Base-by-base conservation (phyloP, 1,140 invertebrate species). In the Philaenus spumarius region DNA sequence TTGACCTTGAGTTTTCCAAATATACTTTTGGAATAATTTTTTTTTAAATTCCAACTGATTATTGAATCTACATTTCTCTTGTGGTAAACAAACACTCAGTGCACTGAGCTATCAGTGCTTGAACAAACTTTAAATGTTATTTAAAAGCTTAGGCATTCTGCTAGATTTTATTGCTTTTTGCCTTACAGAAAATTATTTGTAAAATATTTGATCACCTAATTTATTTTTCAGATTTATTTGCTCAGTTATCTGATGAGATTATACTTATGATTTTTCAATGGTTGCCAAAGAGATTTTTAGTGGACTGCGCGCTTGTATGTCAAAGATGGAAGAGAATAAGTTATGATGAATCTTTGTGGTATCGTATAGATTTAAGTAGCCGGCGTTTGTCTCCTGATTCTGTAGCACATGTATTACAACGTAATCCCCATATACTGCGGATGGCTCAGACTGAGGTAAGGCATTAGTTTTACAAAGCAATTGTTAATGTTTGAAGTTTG, bases 311-410 rank as follows among this genome's bases (percentile, higher is more conserved):
- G 55, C 71, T 79, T 57, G 86, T 90, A 1, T 82, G 79, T 66
- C 80, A 73, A 72, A 78, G 83, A 62, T 89, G 85, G 84, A 78
- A 83, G 68, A 76, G 83, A 66, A 77, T 93, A 62, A 81, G 83
- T 19, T 82, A 82, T 45, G 90, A 94, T 71, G 89, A 93, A 64
- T 84, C 81, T 1, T 72, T 95, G 3, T 95, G 92, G 92, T 82
- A 81, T 37, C 78, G 90, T 54, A 73, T 94, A 60, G 90, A 94
- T 75, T 73, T 93, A 7, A 84, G 85, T 23, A 77, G 81, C 63
- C 86, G 82, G 65, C 78, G 81, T 1, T 67, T 94, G 11, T 68
- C 75, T 20, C 75, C 80, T 19, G 82, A 82, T 15, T 80, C 83
- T 1, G 67, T 94, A 4, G 86, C 84, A 4, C 77, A 80, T 55